Evolutionary conservation across 2,888 invertebrate species (phyloP).

Genomic region (Eretmocerus hayati): DNA sequence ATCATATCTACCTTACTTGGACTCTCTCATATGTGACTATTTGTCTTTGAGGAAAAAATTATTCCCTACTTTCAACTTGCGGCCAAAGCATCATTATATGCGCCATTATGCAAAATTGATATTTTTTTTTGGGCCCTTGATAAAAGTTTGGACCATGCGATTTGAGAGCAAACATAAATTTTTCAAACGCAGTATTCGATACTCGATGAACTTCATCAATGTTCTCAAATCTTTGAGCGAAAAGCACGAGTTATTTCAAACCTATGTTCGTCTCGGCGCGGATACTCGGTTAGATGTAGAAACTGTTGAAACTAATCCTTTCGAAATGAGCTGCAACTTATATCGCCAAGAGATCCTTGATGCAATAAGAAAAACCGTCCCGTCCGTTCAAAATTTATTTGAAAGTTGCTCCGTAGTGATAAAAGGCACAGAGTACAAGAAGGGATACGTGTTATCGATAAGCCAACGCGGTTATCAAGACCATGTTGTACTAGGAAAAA

Average conservation of each 20-base stretch:
- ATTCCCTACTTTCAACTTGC: conserved; percentile 10
- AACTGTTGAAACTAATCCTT: background rate
- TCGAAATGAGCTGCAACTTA: background rate
- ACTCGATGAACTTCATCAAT: conserved; percentile 1
- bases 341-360: background rate
- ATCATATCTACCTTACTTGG: conserved; percentile 17
- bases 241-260: conserved; percentile 3
- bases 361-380: background rate
- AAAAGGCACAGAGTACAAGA: conserved; percentile 1
- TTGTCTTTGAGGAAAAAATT: conserved; percentile 14
- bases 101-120: background rate
- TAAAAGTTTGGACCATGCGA: too few species aligned
- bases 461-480: too few species aligned
- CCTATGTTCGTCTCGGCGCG: background rate
- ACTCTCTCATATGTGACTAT: conserved; percentile 19
- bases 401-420: background rate
- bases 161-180: conserved; percentile 5
- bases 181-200: conserved; percentile 1
- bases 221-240: background rate
- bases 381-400: background rate
- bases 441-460: too few species aligned
- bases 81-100: background rate
- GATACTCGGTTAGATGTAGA: background rate
- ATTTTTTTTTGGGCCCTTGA: too few species aligned
- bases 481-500: too few species aligned